Percentiles rank a stretch among this genome's conserved stretches.
Conservation (phyloP, 2,797 vertebrate species). For the Rhodeus uyekii region DNA sequence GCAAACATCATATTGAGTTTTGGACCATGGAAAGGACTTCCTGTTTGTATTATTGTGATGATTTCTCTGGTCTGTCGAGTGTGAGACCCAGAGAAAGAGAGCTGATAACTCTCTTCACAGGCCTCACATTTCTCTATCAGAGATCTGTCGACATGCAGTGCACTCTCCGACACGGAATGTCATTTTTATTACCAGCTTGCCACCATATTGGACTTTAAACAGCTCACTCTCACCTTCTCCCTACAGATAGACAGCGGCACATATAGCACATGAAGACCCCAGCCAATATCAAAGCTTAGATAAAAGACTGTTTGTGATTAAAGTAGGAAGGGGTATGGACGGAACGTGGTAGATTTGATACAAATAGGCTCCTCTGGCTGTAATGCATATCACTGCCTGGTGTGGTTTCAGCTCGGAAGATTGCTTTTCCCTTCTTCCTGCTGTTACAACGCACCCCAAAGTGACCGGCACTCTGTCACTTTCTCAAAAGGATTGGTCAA, state of each 20-base stretch:
- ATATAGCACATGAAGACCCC: slow-evolving; percentile 27
- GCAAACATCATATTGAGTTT: slow-evolving; percentile 63
- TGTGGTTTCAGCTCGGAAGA: slow-evolving; percentile 62
- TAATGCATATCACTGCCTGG: slow-evolving; percentile 76
- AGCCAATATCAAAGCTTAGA: slow-evolving; percentile 20
- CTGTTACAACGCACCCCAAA: slow-evolving; percentile 63
- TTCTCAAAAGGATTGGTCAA: slow-evolving; percentile 79
- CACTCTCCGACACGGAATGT: slow-evolving; percentile 22
- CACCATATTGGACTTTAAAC: slow-evolving; percentile 49
- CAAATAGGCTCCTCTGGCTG: slow-evolving; percentile 71
- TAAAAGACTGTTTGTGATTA: slow-evolving; percentile 40
- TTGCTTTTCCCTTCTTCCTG: slow-evolving; percentile 69
- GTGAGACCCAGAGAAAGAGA: slow-evolving; percentile 17
- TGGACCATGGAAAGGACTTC: slow-evolving; percentile 50
- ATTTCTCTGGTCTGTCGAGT: slow-evolving; percentile 43
- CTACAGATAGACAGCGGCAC: slow-evolving; percentile 9
- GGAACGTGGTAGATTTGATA: slow-evolving; percentile 68
- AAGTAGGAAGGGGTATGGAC: slow-evolving; percentile 63
- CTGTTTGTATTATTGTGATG: slow-evolving; percentile 34
- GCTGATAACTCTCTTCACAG: slow-evolving; percentile 44
- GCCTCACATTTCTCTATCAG: slow-evolving; percentile 35
- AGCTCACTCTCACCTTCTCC: slow-evolving; percentile 24
- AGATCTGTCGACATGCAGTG: slow-evolving; percentile 46
- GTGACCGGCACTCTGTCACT: slow-evolving; percentile 68
- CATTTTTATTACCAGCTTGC: slow-evolving; percentile 51